Base-by-base conservation (phyloP, 1,140 invertebrate genomes). In the Aphelinus certus region DNA sequence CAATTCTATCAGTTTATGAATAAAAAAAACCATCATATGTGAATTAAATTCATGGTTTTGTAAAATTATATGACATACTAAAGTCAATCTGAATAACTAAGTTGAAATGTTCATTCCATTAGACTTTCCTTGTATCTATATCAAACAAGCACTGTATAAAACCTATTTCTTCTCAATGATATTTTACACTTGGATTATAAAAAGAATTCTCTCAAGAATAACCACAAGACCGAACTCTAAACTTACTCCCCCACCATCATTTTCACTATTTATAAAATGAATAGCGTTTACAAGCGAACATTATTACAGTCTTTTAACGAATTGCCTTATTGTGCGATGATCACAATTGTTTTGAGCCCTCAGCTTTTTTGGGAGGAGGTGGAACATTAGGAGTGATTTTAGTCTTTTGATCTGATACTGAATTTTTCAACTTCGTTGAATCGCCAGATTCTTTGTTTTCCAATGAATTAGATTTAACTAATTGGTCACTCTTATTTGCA, bases 261-360 rank as follows among this genome's bases (percentile, higher is more conserved):
- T 60, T 60, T 5, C 7, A 45, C 42, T 60, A 43, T 7, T 60
- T 60, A 2, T 43, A 60, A 7, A 43, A 58, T 63, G 2, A 0
- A 48, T 10, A 9, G 48, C 2, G 0, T 7, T 47, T 47, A 47
- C 0, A n/a, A 63, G 6, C n/a, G 42, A 51, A 65, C 49, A 26
- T 51, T 42, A 49, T 56, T 56, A 26, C 26, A 26, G 26, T 26
- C 26, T 55, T 69, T 47, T 1, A 68, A 56, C 53, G n/a, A n/a
- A 75, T 26, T 26, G 26, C 26, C 26, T 26, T 26, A 26, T 26
- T 26, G 26, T 26, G 26, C 26, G 26, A 26, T 26, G 26, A 86
- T 87, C 82, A 87, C 69, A 87, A 79, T 43, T 85, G 84, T 73
- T 88, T 87, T 26, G 85, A 86, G 69, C 84, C 86, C 80, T 88